Evolutionary conservation across 2,113 vertebrate genomes (phyloP).

Genomic region (Syngnathus typhle): DNA sequence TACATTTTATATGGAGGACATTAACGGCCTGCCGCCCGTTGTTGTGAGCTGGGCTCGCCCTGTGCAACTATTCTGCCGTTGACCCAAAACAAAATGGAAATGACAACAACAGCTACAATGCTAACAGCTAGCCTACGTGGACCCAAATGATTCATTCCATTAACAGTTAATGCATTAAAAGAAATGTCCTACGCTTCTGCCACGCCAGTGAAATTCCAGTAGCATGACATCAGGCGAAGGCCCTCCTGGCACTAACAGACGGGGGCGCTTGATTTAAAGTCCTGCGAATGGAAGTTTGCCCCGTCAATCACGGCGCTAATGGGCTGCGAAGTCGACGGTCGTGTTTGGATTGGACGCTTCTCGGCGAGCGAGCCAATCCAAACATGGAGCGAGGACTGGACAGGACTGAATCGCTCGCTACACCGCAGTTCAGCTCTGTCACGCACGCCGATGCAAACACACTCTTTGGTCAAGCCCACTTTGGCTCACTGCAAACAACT

Average conservation of each 20-base stretch:
- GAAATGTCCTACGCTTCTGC: neutral
- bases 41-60: neutral
- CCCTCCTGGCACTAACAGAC: constrained; percentile 34
- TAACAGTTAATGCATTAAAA: neutral
- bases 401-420: neutral
- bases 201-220: constrained; percentile 28
- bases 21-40: constrained; percentile 3
- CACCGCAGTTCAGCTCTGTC: constrained; percentile 59
- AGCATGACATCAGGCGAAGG: constrained; percentile 34
- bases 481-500: constrained; percentile 36
- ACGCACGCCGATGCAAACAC: constrained; percentile 53
- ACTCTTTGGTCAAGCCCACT: constrained; percentile 57
- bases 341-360: constrained; percentile 68
- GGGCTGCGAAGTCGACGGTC: constrained; percentile 70
- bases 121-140: neutral
- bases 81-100: neutral
- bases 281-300: constrained; percentile 70
- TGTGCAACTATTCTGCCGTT: neutral
- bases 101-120: neutral
- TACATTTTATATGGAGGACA: neutral
- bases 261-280: constrained; percentile 19
- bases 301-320: constrained; percentile 77
- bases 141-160: too few species aligned
- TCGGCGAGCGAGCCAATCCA: constrained; percentile 71
- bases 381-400: constrained; percentile 59